phyloP scores from a whole-genome alignment of 2,113 vertebrate genomes.

The Python bivittatus region DNA sequence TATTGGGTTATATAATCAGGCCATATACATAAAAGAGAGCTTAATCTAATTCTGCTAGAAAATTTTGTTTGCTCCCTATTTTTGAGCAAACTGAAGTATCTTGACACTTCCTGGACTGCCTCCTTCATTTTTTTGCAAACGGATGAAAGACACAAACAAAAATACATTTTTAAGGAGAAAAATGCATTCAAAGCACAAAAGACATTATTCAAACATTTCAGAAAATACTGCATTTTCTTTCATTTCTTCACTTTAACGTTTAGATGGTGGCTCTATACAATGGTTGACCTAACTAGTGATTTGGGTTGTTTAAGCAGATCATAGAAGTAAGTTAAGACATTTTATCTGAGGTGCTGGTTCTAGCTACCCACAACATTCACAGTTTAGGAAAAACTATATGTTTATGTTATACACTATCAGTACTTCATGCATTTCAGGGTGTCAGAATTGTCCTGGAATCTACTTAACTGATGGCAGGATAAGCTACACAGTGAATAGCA shows the following conservation, averaged over 20 bases:
- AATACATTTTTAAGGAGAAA: neutral
- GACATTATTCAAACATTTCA: neutral
- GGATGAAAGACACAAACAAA: neutral
- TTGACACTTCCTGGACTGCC: neutral
- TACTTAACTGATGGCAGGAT: neutral
- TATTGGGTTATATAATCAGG: neutral
- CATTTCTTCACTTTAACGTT: neutral
- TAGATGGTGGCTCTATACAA: neutral
- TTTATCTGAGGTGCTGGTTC: neutral
- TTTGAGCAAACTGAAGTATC: neutral
- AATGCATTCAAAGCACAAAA: neutral
- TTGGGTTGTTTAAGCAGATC: neutral
- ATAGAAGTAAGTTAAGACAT: neutral
- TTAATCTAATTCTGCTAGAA: neutral
- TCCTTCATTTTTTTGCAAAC: neutral
- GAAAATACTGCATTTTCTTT: neutral
- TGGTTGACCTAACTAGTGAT: neutral
- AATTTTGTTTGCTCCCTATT: neutral
- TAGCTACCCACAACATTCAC: neutral
- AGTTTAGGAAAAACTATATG: neutral
- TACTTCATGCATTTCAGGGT: neutral
- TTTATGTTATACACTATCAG: neutral
- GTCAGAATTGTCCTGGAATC: neutral
- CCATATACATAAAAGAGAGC: neutral
- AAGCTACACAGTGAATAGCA: neutral